Base-by-base conservation (phyloP, 1,140 invertebrate genomes). In the Octopus bimaculoides region DNA sequence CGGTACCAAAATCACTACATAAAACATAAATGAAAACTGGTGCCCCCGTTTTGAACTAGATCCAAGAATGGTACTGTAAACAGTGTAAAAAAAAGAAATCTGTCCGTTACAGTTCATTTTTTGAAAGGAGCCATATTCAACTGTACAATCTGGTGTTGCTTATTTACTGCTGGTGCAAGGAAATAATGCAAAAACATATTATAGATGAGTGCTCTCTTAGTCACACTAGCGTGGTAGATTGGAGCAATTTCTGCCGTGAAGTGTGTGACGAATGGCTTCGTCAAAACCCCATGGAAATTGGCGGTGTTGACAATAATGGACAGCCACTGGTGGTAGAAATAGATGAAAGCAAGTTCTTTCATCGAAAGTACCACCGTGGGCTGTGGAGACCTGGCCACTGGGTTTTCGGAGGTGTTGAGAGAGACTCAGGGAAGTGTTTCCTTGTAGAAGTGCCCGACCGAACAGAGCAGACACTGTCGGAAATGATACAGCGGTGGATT, bases 301-400 rank as follows among this genome's bases (percentile, higher is more conserved):
- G 81, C 17, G 78, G 81, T 8, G 14, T 80, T 7, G 78, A 75
- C 52, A 54, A 77, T 7, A 77, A 76, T 75, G 79, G 79, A 12
- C 26, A 76, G 12, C 79, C 74, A 61, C 61, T 69, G 52, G 61
- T 79, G n/a, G 78, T 81, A 6, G 78, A 81, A 69, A 79, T 80
- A 7, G 82, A 81, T 74, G 82, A 83, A 78, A 80, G 73, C 12
- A 80, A 80, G 73, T 83, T 75, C 61, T 82, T 82, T 73, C 79
- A 82, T 55, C n/a, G 82, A 69, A 83, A 83, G 77, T 83, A 82
- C 78, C 81, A 83, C 69, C 4, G 79, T 54, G 81, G 81, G 4
- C 76, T 74, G 55, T 75, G 66, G 52, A 6, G 76, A 14, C 81
- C 81, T 4, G 77, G 81, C n/a, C 82, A 83, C 54, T 83, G 81